phyloP scores from a whole-genome alignment of 2,888 invertebrate genomes.

The Rhingia campestris region DNA sequence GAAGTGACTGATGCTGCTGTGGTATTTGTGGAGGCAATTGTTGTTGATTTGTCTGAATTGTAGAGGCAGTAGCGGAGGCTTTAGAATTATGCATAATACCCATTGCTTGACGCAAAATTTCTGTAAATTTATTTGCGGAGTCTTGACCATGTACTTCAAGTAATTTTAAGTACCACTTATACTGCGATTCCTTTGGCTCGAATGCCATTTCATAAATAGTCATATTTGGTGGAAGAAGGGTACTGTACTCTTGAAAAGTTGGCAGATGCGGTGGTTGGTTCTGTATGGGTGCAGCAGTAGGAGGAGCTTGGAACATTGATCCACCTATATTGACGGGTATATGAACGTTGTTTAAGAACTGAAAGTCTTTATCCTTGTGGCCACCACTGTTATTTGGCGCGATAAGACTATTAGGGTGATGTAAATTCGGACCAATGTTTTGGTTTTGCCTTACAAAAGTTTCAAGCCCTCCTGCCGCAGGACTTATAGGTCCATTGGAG shows the following conservation, averaged over 20 bases:
- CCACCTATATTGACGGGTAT: slow-evolving; percentile 77
- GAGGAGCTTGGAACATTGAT: slow-evolving; percentile 76
- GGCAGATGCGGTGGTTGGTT: slow-evolving; percentile 75
- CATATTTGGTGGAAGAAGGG: slow-evolving; percentile 84
- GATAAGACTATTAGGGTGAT: slow-evolving; percentile 74
- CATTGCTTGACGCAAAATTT: slow-evolving; percentile 82
- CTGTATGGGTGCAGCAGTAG: slow-evolving; percentile 75
- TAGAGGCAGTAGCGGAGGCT: slow-evolving; percentile 33
- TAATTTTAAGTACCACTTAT: slow-evolving; percentile 85
- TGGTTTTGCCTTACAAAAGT: slow-evolving; percentile 75
- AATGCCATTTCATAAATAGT: slow-evolving; percentile 85
- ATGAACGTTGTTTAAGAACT: slow-evolving; percentile 85
- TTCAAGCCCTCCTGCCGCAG: slow-evolving; percentile 77
- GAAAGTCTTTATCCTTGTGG: slow-evolving; percentile 83
- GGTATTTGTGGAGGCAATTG: slow-evolving; percentile 73
- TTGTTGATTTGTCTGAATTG: slow-evolving; percentile 63
- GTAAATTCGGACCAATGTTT: slow-evolving; percentile 75
- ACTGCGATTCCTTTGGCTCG: slow-evolving; percentile 84
- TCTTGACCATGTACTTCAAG: slow-evolving; percentile 84
- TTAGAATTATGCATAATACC: slow-evolving; percentile 78
- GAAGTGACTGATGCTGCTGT: slow-evolving; percentile 76
- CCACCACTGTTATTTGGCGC: slow-evolving; percentile 48
- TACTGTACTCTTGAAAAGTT: slow-evolving; percentile 79
- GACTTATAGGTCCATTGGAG: slow-evolving; percentile 81
- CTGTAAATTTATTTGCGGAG: slow-evolving; percentile 84